Conservation (phyloP, 2,888 invertebrate genomes). For the Oscheius onirici region DNA sequence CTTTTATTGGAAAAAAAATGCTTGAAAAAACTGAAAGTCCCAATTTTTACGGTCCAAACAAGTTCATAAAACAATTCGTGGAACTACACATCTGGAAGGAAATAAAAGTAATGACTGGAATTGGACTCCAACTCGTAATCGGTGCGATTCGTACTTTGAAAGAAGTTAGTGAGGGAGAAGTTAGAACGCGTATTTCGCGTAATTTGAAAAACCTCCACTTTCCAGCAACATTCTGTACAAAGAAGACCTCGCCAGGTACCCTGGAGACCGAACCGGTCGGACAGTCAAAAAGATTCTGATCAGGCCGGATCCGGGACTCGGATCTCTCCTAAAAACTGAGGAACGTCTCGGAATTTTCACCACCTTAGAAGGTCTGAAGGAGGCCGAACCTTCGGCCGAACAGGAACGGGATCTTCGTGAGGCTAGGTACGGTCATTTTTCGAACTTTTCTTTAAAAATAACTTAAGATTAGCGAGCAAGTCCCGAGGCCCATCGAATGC, state of each 20-base stretch:
- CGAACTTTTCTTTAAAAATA: not conserved
- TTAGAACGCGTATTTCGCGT: no score
- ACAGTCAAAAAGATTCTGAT: conserved; percentile 1
- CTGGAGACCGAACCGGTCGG: not conserved
- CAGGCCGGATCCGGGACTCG: conserved; percentile 32
- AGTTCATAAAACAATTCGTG: no score
- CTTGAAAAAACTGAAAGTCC: no score
- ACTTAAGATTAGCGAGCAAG: conserved; percentile 52
- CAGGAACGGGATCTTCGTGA: conserved; percentile 52
- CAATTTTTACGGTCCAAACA: no score
- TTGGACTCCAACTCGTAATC: no score
- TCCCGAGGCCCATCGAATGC: conserved; percentile 78
- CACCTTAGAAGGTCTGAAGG: conserved; percentile 33
- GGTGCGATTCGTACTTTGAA: no score
- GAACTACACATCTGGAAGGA: no score
- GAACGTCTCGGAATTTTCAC: conserved; percentile 41
- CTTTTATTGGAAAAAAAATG: no score
- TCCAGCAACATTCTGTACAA: conserved; percentile 44
- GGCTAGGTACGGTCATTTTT: conserved; percentile 33
- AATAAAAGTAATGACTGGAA: no score
- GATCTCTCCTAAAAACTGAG: conserved; percentile 36
- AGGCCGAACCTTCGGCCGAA: conserved; percentile 47
- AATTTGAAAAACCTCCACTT: not conserved
- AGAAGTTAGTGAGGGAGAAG: no score
- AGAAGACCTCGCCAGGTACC: conserved; percentile 39